Percentiles rank a stretch among this genome's conserved stretches.
These are phyloP conservation scores for Brachyistius frenatus DNA, from an alignment of 2,113 vertebrate genomes.

Conservation along the genomic window DNA sequence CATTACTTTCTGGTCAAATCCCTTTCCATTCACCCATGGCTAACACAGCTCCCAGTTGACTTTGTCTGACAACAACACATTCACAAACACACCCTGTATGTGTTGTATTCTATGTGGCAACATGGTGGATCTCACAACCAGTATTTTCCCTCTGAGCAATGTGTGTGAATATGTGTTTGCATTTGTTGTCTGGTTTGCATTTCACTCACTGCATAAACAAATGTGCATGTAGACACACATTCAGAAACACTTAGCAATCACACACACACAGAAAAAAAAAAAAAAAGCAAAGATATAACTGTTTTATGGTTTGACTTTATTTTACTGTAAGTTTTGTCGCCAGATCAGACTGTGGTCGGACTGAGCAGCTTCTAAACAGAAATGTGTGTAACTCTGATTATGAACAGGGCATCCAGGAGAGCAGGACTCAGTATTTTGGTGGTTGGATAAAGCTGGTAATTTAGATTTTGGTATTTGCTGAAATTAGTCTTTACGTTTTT, in stretches of 20 bases:
- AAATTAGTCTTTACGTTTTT: no score
- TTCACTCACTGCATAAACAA: background rate
- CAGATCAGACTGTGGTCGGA: no score
- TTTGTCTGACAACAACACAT: slow-evolving; percentile 13
- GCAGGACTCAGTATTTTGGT: no score
- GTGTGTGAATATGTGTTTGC: background rate
- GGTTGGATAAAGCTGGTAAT: no score
- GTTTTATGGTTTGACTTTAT: no score
- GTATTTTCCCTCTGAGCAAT: slow-evolving; percentile 1
- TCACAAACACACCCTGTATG: background rate
- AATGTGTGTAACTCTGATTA: no score
- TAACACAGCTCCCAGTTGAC: background rate
- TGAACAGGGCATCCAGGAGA: no score
- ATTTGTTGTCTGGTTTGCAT: background rate
- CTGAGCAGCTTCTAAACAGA: no score
- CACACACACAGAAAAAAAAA: background rate
- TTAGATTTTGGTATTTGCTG: no score
- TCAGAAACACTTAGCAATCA: background rate
- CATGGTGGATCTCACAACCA: background rate
- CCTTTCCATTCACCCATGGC: background rate
- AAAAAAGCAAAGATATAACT: background rate
- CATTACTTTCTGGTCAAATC: background rate
- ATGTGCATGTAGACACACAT: no score
- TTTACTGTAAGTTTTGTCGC: no score
- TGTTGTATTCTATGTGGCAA: background rate